phyloP scores from a whole-genome alignment of 2,888 invertebrate species.

The Caenorhabditis imperialis region DNA sequence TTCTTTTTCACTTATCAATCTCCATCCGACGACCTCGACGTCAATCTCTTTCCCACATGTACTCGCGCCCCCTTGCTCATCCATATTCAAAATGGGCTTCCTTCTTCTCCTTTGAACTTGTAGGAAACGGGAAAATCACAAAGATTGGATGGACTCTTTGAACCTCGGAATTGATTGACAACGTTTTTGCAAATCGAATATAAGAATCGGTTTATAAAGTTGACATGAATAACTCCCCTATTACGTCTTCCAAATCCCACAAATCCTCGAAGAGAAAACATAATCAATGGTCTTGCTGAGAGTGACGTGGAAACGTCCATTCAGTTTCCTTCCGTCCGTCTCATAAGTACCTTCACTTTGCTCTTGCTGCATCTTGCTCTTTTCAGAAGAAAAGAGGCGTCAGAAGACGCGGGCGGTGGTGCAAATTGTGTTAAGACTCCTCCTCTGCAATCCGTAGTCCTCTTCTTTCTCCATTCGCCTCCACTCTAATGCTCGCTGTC shows the following conservation, averaged over 20 bases:
- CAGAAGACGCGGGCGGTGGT: constrained; percentile 32
- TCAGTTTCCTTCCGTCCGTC: constrained; percentile 2
- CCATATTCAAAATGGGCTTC: constrained; percentile 11
- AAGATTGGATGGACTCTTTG: too few relatives aligned
- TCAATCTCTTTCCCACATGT: background rate
- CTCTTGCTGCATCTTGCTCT: constrained; percentile 17
- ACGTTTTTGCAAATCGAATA: too few relatives aligned
- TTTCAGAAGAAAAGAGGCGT: constrained; percentile 13
- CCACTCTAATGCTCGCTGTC: constrained; percentile 17
- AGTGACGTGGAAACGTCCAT: constrained; percentile 20
- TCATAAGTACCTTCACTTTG: constrained; percentile 34
- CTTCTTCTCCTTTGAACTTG: constrained; percentile 9
- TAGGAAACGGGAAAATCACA: background rate
- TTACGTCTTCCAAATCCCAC: constrained; percentile 21
- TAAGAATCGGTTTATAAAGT: too few relatives aligned
- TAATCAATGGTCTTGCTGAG: constrained; percentile 7
- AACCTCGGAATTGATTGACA: too few relatives aligned
- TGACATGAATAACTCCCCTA: too few relatives aligned
- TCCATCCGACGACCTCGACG: constrained; percentile 5
- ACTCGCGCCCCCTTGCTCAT: background rate
- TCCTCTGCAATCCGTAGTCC: background rate
- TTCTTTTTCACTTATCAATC: constrained; percentile 22
- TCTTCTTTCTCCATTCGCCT: constrained; percentile 13
- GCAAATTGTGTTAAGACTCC: constrained; percentile 51
- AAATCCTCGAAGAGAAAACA: too few relatives aligned